These are phyloP conservation scores for Lobophora halterata DNA, from an alignment of 2,888 invertebrate genomes.

Conservation along the genomic window DNA sequence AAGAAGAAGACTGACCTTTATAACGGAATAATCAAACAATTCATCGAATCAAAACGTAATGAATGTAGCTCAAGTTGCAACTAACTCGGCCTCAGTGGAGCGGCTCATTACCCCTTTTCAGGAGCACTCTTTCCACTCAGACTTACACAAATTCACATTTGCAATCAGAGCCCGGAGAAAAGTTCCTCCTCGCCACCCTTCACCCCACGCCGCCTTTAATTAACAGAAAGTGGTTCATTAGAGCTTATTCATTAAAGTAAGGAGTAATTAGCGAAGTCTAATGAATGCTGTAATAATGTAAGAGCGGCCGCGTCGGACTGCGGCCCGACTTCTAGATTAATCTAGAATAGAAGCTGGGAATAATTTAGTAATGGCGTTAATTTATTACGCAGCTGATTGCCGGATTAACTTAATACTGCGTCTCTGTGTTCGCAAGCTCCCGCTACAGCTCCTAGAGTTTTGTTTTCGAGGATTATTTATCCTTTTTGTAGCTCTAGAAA, in stretches of 20 bases:
- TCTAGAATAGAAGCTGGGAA: slow-evolving; percentile 75
- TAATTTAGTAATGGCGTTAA: slow-evolving; percentile 77
- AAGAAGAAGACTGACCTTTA: too few relatives aligned
- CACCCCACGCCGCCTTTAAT: slow-evolving; percentile 86
- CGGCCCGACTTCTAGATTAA: slow-evolving; percentile 78
- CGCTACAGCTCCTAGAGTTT: too few relatives aligned
- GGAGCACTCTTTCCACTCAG: slow-evolving; percentile 76
- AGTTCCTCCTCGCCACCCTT: slow-evolving; percentile 62
- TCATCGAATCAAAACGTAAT: slow-evolving; percentile 44
- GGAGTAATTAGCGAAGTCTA: slow-evolving; percentile 94
- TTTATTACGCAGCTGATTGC: slow-evolving; percentile 73
- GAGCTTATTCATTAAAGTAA: slow-evolving; percentile 95
- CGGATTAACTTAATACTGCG: slow-evolving; percentile 56
- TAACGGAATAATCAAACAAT: too few relatives aligned
- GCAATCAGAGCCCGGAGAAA: slow-evolving; percentile 80
- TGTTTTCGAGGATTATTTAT: too few relatives aligned
- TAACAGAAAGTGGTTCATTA: slow-evolving; percentile 95
- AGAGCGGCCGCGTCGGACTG: slow-evolving; percentile 79
- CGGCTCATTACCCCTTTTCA: slow-evolving; percentile 80
- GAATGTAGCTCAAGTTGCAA: slow-evolving; percentile 60
- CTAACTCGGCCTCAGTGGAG: slow-evolving; percentile 69
- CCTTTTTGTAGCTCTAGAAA: too few relatives aligned
- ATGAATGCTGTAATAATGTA: slow-evolving; percentile 91
- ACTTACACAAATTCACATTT: slow-evolving; percentile 81
- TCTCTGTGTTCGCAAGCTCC: background rate